phyloP scores from a whole-genome alignment of 2,113 vertebrate genomes.

The Salvelinus sp. region DNA sequence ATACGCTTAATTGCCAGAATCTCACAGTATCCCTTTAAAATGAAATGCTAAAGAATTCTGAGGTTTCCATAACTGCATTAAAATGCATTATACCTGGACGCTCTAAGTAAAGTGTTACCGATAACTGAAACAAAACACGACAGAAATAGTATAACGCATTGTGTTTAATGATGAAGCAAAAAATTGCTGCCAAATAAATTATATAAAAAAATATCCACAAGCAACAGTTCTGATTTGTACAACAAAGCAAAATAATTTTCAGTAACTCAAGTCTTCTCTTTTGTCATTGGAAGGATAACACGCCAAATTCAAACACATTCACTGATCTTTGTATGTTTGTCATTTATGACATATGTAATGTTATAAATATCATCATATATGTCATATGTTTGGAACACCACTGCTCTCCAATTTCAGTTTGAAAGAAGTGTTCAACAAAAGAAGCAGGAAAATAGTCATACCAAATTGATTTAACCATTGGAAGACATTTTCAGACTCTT shows the following conservation, averaged over 20 bases:
- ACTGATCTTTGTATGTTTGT: constrained; percentile 5
- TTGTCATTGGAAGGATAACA: constrained; percentile 3
- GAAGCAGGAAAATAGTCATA: neutral
- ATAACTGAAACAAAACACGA: neutral
- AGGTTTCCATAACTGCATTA: neutral
- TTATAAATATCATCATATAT: neutral
- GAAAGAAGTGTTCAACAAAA: neutral
- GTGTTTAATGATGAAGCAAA: constrained; percentile 78
- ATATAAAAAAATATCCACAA: constrained; percentile 78
- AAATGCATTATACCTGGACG: neutral
- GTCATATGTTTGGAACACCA: neutral
- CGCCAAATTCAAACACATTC: constrained; percentile 4
- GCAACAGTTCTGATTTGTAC: constrained; percentile 75
- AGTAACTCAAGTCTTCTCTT: constrained; percentile 28
- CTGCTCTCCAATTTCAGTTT: neutral
- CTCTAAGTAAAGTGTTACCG: neutral
- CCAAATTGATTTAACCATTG: constrained; percentile 3
- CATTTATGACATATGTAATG: neutral
- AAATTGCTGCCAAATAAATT: constrained; percentile 82
- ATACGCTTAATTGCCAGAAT: no score
- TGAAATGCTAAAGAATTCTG: no score
- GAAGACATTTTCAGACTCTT: neutral
- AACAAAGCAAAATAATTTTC: constrained; percentile 62
- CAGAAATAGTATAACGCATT: constrained; percentile 64
- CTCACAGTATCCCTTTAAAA: no score